Evolutionary conservation across 2,113 vertebrate genomes (phyloP).

Genomic region (Pollachius pollachius): DNA sequence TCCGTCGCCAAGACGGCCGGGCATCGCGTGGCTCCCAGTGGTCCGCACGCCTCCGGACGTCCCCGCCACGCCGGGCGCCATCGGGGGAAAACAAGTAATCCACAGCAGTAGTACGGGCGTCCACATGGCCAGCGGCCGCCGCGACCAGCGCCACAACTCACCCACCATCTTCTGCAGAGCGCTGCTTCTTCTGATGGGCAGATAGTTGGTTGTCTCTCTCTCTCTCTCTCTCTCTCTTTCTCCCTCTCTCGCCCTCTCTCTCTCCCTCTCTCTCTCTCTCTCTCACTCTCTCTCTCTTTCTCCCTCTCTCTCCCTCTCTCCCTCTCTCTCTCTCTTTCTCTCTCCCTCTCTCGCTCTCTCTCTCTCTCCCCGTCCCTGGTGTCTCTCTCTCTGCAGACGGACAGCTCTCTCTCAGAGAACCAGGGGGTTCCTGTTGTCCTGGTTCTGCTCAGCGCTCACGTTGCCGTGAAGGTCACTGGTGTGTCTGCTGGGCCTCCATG

Average conservation of each 20-base stretch:
- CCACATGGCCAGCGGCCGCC: slow-evolving; percentile 88
- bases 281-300: slow-evolving; percentile 24
- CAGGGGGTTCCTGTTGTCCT: slow-evolving; percentile 83
- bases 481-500: slow-evolving; percentile 78
- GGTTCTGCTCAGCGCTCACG: slow-evolving; percentile 85
- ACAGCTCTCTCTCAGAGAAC: slow-evolving; percentile 79
- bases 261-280: slow-evolving; percentile 10
- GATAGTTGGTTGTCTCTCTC: slow-evolving; percentile 27
- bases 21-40: slow-evolving; percentile 77
- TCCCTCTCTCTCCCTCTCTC: slow-evolving; percentile 8
- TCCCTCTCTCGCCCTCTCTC: neutral
- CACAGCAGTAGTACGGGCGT: slow-evolving; percentile 92
- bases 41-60: slow-evolving; percentile 79
- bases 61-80: slow-evolving; percentile 78
- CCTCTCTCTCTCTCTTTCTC: neutral
- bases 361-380: slow-evolving; percentile 4
- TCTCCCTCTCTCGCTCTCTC: slow-evolving; percentile 10
- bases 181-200: slow-evolving; percentile 18
- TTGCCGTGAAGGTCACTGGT: slow-evolving; percentile 82
- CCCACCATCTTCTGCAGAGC: slow-evolving; percentile 56
- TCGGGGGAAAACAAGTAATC: slow-evolving; percentile 88
- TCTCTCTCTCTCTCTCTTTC: neutral
- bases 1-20: slow-evolving; percentile 82
- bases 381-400: slow-evolving; percentile 62
- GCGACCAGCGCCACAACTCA: slow-evolving; percentile 84